Conservation (phyloP, 2,797 vertebrate genomes). For the Crotalus adamanteus region DNA sequence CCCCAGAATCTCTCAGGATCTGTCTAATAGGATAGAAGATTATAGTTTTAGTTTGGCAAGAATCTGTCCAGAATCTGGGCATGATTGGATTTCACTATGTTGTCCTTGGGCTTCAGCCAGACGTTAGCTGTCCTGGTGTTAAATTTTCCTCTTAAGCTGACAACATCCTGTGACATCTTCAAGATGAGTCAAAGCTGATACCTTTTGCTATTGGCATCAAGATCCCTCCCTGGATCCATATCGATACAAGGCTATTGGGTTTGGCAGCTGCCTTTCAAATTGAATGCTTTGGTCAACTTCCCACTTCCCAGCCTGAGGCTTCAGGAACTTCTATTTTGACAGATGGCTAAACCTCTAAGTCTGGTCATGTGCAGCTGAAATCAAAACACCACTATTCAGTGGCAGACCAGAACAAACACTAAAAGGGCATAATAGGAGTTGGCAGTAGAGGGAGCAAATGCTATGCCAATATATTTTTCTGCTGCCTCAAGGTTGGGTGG, state of each 20-base stretch:
- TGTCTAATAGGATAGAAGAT: neutral
- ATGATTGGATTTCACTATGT: neutral
- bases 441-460: neutral
- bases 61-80: neutral
- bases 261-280: neutral
- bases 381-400: neutral
- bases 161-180: neutral
- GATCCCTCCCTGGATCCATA: neutral
- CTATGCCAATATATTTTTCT: neutral
- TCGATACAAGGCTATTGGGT: neutral
- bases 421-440: neutral
- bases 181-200: neutral
- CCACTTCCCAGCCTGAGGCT: neutral
- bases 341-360: neutral
- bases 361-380: neutral
- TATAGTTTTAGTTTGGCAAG: neutral
- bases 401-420: neutral
- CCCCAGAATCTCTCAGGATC: neutral
- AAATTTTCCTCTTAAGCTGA: neutral
- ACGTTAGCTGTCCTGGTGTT: neutral
- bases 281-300: neutral
- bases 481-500: neutral
- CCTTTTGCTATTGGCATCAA: neutral
- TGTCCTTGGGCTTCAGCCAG: neutral
- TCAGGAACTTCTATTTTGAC: neutral